These are phyloP conservation scores for Arnoldichthys spilopterus DNA, from an alignment of 2,797 vertebrate genomes.

Conservation along the genomic window DNA sequence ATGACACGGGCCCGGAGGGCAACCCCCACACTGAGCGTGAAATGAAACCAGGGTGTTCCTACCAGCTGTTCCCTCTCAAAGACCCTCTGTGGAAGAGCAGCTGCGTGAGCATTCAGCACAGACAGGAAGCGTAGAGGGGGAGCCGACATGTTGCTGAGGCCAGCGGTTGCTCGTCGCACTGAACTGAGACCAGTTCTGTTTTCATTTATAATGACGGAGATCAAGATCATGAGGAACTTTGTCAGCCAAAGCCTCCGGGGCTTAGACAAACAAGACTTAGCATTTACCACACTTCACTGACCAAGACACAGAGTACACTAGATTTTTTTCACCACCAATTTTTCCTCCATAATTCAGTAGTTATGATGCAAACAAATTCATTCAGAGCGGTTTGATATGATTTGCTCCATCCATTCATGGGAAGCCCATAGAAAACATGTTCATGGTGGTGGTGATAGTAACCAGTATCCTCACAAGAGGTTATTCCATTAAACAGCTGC, in stretches of 20 bases:
- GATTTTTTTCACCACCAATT: too few relatives aligned
- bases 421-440: too few relatives aligned
- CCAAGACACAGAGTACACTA: not conserved
- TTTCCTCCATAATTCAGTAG: too few relatives aligned
- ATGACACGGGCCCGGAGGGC: not conserved
- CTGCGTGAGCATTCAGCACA: slow-evolving; percentile 8
- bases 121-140: slow-evolving; percentile 1
- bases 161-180: too few relatives aligned
- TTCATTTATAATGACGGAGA: not conserved
- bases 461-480: too few relatives aligned
- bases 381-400: too few relatives aligned
- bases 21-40: not conserved
- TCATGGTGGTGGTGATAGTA: too few relatives aligned
- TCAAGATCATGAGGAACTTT: not conserved
- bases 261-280: too few relatives aligned
- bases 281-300: too few relatives aligned
- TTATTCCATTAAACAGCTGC: too few relatives aligned
- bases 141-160: not conserved
- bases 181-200: not conserved
- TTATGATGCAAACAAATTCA: too few relatives aligned
- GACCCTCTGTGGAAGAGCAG: slow-evolving; percentile 36
- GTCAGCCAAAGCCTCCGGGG: not conserved
- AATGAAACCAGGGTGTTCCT: slow-evolving; percentile 8
- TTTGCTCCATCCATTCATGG: too few relatives aligned
- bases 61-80: slow-evolving; percentile 46